Base-by-base conservation (phyloP, 2,113 vertebrate species). In the Nerophis ophidion region DNA sequence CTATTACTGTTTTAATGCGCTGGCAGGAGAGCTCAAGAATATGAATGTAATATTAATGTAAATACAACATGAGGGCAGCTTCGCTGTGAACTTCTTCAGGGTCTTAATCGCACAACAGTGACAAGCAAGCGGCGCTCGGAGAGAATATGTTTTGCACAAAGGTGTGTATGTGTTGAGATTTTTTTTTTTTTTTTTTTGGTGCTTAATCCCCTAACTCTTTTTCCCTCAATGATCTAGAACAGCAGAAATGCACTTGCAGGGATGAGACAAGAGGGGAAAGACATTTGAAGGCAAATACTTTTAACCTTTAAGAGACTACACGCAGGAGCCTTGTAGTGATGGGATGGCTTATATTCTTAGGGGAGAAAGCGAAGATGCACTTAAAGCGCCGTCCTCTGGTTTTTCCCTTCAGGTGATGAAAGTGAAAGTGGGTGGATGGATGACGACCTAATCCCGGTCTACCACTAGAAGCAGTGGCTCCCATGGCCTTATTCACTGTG, bases 31-130 rank as follows among this genome's bases (percentile, higher is more conserved):
- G 66, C 49, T 64, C 46, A 71, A 71, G 19, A 70, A 72, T 47
- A 62, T 75, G 82, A 86, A 84, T 86, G 84, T 87, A 82, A 64
- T 45, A 13, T 57, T 62, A 9, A 51, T 82, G 79, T 83, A 82
- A 81, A 74, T 81, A 71, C 2, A 47, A 59, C 53, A 76, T 38
- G 15, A 33, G 5, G 57, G 57, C 68, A 61, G 60, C 62, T 56
- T 47, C 54, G 55, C 61, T 81, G 70, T 53, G 63, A 65, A 60
- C 16, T 33, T 77, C 61, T 82, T 84, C 77, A 77, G 83, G 82
- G 74, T 80, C 74, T 69, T 66, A 56, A 66, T 70, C 9, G 63
- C 72, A 83, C 71, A 83, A 69, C 60, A 52, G 46, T 42, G 48
- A 33, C 26, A 33, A 40, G 53, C 55, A 66, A 53, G 57, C 38